Base-by-base conservation (phyloP, 2,113 vertebrate genomes). In the Ailuropoda melanoleuca region DNA sequence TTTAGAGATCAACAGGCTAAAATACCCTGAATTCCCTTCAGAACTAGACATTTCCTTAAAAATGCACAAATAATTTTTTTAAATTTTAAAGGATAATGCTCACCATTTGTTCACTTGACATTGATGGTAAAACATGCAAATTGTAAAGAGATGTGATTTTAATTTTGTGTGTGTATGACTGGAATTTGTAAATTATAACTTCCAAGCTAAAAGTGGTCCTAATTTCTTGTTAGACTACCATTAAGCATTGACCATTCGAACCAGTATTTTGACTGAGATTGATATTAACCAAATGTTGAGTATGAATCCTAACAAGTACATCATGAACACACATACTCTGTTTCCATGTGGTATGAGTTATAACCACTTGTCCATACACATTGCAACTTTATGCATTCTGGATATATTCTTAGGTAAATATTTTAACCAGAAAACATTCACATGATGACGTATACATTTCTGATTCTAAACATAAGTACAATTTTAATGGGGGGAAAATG, bases 381-480 rank as follows among this genome's bases (percentile, higher is more conserved):
- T 48, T 80, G 21, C 8, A 83, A 31, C 19, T 68, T 77, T 58
- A 88, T 80, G 9, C 11, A 48, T 97, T 31, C 74, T 83, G 81
- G 97, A 90, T 60, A 94, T 0, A 24, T 88, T 84, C 11, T 8
- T 62, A 70, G 55, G 19, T 78, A 60, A 96, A 66, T 96, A 94
- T 93, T 97, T 96, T 81, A 94, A 31, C 2, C 37, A 11, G 70
- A 39, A 82, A 90, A 37, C 0, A 86, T 18, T 70, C 58, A 92
- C 1, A 29, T 9, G 15, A 84, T 78, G 60, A 97, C 55, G 3
- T 60, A 13, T 81, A 66, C 7, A 46, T 93, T 13, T 64, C 68
- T 89, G 19, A 85, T 3, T 89, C 2, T 87, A 98, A 98, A 88
- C 23, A 0, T 77, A 97, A 98, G 85, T 70, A 55, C 13, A 94